phyloP scores from a whole-genome alignment of 2,113 vertebrate genomes.

The Chrysemys picta region DNA sequence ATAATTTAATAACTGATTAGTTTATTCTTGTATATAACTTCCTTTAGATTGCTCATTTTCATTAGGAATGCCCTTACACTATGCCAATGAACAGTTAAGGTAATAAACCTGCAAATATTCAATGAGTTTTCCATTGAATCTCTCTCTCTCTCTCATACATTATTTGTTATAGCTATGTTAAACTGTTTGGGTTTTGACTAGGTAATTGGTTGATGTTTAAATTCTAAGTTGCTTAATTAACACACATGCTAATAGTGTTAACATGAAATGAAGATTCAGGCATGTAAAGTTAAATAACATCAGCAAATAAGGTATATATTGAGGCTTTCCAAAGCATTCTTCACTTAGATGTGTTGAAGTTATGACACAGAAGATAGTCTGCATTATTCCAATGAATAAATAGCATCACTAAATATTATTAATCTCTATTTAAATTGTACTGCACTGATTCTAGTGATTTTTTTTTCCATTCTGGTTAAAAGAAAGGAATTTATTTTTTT shows the following conservation, averaged over 20 bases:
- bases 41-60: not conserved
- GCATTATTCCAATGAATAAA: not conserved
- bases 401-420: not conserved
- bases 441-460: not conserved
- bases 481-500: not conserved
- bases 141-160: not conserved
- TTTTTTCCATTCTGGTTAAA: not conserved
- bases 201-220: not conserved
- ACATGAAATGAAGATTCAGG: not conserved
- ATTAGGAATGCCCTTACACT: not conserved
- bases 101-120: not conserved
- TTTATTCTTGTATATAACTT: not conserved
- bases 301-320: not conserved
- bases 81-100: not conserved
- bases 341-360: not conserved
- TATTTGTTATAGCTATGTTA: not conserved
- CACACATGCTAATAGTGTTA: not conserved
- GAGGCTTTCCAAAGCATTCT: not conserved
- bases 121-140: not conserved
- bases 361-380: not conserved
- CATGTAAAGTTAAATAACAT: not conserved
- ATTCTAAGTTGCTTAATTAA: not conserved
- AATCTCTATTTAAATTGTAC: not conserved
- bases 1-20: not conserved
- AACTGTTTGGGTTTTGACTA: not conserved